phyloP scores from a whole-genome alignment of 1,140 invertebrate genomes.

The Teleogryllus occipitalis region DNA sequence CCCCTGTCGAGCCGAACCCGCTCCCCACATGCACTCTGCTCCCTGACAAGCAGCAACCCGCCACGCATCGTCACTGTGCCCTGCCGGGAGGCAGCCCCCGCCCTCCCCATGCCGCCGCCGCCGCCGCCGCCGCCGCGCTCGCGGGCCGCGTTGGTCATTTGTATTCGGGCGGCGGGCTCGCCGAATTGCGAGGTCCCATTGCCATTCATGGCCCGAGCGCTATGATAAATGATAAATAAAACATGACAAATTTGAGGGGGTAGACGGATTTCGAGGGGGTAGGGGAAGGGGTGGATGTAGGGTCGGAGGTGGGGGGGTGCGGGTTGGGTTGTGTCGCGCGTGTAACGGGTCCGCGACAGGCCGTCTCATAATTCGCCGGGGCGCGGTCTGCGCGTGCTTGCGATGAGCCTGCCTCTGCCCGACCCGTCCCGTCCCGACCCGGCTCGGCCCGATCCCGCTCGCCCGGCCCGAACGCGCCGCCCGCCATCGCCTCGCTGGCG shows the following conservation, averaged over 20 bases:
- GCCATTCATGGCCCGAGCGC: not conserved
- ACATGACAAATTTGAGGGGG: not conserved
- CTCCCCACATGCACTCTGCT: too few species aligned
- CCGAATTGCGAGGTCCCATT: not conserved
- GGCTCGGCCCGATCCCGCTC: too few species aligned
- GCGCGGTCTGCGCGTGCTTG: not conserved
- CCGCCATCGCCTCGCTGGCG: too few species aligned
- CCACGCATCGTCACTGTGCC: too few species aligned
- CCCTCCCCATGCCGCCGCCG: not conserved
- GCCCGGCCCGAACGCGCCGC: too few species aligned
- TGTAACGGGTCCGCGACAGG: not conserved
- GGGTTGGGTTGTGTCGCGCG: not conserved
- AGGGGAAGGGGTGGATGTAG: not conserved
- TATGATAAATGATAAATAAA: constrained; percentile 6
- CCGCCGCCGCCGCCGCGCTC: not conserved
- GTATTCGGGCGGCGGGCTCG: not conserved
- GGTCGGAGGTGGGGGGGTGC: not conserved
- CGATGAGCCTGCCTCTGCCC: not conserved
- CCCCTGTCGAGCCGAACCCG: too few species aligned
- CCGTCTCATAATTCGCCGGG: not conserved
- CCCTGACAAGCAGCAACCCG: too few species aligned
- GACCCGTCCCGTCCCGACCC: not conserved
- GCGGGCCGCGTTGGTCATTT: not conserved
- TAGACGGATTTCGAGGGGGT: not conserved
- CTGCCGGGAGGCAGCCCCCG: too few species aligned